Percentiles rank a stretch among this genome's conserved stretches.
Conservation (phyloP, 1,140 invertebrate species). For the Myzus persicae region DNA sequence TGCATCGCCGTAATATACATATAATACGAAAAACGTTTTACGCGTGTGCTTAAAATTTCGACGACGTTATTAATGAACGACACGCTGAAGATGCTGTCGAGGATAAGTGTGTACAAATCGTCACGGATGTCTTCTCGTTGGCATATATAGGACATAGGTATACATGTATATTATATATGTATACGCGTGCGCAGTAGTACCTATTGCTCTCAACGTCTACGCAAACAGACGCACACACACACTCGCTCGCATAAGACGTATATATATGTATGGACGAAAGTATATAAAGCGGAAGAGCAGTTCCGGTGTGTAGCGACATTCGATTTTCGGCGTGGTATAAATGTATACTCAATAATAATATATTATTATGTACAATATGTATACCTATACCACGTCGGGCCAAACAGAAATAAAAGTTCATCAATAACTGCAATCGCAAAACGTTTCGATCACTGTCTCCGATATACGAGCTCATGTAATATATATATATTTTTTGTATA, state of each 20-base stretch:
- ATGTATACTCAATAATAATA: not conserved
- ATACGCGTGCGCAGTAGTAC: not conserved
- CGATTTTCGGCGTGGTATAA: not conserved
- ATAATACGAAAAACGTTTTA: not conserved
- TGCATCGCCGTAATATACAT: too few relatives aligned
- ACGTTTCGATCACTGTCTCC: not conserved
- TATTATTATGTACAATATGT: too few relatives aligned
- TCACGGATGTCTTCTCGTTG: not conserved
- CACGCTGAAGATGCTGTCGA: conserved; percentile 25
- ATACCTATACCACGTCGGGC: not conserved
- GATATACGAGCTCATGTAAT: not conserved
- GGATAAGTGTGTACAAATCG: conserved; percentile 20
- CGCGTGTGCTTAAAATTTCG: not conserved
- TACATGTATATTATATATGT: not conserved
- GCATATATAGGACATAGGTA: not conserved
- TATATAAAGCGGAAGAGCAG: not conserved
- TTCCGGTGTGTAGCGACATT: not conserved
- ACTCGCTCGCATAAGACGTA: not conserved
- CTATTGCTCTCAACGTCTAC: not conserved
- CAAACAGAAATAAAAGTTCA: not conserved
- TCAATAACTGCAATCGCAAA: not conserved
- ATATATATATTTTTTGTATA: not conserved
- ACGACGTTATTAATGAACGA: conserved; percentile 39
- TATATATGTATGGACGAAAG: not conserved
- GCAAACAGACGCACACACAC: not conserved